These are phyloP conservation scores for Oncorhynchus keta DNA, from an alignment of 2,113 vertebrate genomes.

Conservation along the genomic window DNA sequence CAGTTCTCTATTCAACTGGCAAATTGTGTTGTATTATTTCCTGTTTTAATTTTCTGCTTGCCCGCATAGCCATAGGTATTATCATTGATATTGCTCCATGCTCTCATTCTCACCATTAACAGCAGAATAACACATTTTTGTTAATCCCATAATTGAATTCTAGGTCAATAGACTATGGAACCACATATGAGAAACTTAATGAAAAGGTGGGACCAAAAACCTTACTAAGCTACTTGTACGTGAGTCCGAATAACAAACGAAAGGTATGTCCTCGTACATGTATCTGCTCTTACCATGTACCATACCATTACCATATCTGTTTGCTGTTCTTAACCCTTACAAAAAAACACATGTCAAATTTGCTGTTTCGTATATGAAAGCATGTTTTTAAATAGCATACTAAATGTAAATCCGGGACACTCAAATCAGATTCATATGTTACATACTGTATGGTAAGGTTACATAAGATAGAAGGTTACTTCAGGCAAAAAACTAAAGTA, in stretches of 20 bases:
- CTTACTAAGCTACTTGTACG: constrained; percentile 92
- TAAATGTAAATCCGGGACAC: too few relatives aligned
- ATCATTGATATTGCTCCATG: neutral
- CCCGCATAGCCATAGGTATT: constrained; percentile 46
- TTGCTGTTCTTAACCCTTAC: neutral
- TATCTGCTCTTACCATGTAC: too few relatives aligned
- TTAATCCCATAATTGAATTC: constrained; percentile 77
- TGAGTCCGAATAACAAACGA: constrained; percentile 39
- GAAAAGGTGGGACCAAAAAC: constrained; percentile 91
- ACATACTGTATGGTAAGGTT: too few relatives aligned
- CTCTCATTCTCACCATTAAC: constrained; percentile 21
- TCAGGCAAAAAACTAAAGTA: too few relatives aligned
- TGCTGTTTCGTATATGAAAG: too few relatives aligned
- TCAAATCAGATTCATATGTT: too few relatives aligned
- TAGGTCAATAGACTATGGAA: constrained; percentile 95
- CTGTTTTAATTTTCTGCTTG: constrained; percentile 67
- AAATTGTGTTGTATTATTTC: constrained; percentile 58
- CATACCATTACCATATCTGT: constrained; percentile 21
- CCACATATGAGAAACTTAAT: constrained; percentile 92
- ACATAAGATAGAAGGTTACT: too few relatives aligned
- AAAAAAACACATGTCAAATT: too few relatives aligned
- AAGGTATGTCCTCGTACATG: constrained; percentile 74
- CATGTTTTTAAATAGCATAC: too few relatives aligned
- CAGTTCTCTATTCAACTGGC: constrained; percentile 55
- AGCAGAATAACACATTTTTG: constrained; percentile 40